phyloP scores from a whole-genome alignment of 1,140 invertebrate species.

The Heterodera carotae region DNA sequence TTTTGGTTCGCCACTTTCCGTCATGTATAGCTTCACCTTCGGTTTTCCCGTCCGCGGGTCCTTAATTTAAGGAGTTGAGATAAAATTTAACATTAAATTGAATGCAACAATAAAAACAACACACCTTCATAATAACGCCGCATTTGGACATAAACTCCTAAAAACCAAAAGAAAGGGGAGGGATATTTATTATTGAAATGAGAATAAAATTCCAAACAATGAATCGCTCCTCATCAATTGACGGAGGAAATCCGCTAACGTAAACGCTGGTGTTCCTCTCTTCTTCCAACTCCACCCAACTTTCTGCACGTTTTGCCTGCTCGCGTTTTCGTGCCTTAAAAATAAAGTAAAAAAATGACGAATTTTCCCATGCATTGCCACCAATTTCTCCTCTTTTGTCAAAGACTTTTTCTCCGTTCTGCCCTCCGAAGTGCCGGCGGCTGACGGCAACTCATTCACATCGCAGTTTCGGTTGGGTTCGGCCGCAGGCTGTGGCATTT shows the following conservation, averaged over 20 bases:
- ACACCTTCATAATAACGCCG: slow-evolving; percentile 55
- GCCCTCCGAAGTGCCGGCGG: slow-evolving; percentile 14
- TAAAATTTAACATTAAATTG: neutral
- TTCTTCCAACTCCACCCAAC: slow-evolving; percentile 91
- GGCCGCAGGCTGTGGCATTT: slow-evolving; percentile 42
- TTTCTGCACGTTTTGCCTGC: slow-evolving; percentile 51
- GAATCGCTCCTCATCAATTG: slow-evolving; percentile 80
- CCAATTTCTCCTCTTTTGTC: slow-evolving; percentile 66
- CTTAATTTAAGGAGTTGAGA: neutral
- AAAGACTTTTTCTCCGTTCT: slow-evolving; percentile 54
- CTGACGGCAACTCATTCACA: neutral
- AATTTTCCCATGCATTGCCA: slow-evolving; percentile 36
- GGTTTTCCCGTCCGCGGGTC: slow-evolving; percentile 75
- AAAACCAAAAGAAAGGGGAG: slow-evolving; percentile 27
- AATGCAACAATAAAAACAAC: neutral
- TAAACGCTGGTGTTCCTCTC: slow-evolving; percentile 95
- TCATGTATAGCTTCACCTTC: slow-evolving; percentile 91
- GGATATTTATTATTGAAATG: slow-evolving; percentile 24
- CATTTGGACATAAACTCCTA: slow-evolving; percentile 55
- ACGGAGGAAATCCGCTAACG: slow-evolving; percentile 84
- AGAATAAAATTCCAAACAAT: slow-evolving; percentile 50
- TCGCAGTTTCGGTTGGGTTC: slow-evolving; percentile 11
- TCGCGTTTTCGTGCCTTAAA: slow-evolving; percentile 24
- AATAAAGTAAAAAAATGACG: neutral
- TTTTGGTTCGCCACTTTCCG: slow-evolving; percentile 80